Evolutionary conservation across 2,113 vertebrate species (phyloP), one percentile per base, ranked within the genome.

Genomic region (Oceanodroma tethys): DNA sequence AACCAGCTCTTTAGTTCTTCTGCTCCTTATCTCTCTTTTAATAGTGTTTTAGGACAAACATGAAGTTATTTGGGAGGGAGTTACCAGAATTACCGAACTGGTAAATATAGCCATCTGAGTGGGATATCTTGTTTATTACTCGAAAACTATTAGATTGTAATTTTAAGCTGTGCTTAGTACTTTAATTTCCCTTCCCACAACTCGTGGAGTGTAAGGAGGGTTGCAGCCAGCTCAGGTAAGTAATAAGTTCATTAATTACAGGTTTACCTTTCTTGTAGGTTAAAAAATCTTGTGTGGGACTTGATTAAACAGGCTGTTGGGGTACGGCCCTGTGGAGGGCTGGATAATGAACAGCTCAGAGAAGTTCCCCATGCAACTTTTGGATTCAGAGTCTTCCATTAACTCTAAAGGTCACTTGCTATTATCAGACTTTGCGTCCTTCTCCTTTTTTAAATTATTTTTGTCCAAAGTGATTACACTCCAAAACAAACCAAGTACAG

Each of bases 21-120:
- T 95, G 83, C 84, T 96, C 88, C 86, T 91, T 96, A 88, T 93
- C 93, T 95, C 6, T 95, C 73, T 55, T 92, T 95, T 93, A 87
- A 90, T 93, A 89, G 50, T 90, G 90, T 96, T 96, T 95, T 95
- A 97, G 91, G 89, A 96, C 88, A 97, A 98, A 90, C 90, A 95
- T 88, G 6, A 95, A 91, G 76, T 95, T 96, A 90, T 96, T 96
- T 92, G 95, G 48, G 81, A 97, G 90, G 84, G 95, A 98, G 97
- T 96, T 97, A 94, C 78, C 89, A 90, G 90, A 88, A 88, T 72
- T 93, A 76, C 91, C 2, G 5, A 94, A 83, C 87, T 95, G 95
- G 91, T 88, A 94, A 95, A 84, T 95, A 94, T 71, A 97, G 55
- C 85, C 62, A 60, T 63, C 72, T 88, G 72, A 92, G 95, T 93